These are phyloP conservation scores for Peromyscus attwateri DNA, from an alignment of 2,797 vertebrate genomes.

Conservation along the genomic window DNA sequence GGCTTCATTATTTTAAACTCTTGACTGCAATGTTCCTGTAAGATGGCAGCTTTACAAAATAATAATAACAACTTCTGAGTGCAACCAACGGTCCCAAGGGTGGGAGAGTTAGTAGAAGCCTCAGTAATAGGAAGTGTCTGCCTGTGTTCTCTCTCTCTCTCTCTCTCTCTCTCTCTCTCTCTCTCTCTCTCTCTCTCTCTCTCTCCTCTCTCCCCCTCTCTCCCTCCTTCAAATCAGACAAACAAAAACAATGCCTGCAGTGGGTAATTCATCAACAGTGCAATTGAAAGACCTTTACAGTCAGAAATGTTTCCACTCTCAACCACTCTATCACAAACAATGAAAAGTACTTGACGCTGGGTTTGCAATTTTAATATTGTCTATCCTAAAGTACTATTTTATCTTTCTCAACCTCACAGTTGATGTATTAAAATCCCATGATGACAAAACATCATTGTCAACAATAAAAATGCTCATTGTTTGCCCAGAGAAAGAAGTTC, in stretches of 20 bases:
- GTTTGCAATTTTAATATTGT: neutral
- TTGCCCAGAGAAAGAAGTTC: neutral
- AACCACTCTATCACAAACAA: neutral
- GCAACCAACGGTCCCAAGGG: fast-evolving
- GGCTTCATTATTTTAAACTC: neutral
- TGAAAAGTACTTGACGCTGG: neutral
- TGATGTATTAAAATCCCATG: neutral
- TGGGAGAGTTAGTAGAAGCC: neutral
- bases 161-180: neutral
- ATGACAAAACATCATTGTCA: neutral
- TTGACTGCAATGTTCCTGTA: neutral
- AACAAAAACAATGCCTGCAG: neutral
- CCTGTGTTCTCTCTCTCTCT: too few species aligned
- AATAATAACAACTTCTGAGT: neutral
- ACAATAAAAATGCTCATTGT: neutral
- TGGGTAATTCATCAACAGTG: neutral
- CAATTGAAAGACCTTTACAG: neutral
- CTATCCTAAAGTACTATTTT: neutral
- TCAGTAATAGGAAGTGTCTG: neutral
- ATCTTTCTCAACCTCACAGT: neutral
- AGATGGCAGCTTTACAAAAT: neutral
- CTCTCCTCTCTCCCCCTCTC: too few species aligned
- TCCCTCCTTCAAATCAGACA: neutral
- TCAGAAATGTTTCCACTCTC: neutral
- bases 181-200: neutral